Base-by-base conservation (phyloP, 2,888 invertebrate genomes). In the Lithosia quadra region DNA sequence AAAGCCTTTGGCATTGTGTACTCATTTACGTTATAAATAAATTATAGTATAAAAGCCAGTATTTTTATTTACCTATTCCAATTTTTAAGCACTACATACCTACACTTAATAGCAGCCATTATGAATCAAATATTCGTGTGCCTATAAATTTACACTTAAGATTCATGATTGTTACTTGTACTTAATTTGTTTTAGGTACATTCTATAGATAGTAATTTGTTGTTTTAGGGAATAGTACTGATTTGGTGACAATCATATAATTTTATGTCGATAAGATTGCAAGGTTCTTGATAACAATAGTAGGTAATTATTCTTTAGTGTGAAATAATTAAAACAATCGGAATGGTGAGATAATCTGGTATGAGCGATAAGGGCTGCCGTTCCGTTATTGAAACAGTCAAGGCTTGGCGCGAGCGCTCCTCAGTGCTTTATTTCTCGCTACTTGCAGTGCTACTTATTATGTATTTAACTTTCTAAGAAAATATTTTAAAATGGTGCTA, bases 11-110 rank as follows among this genome's bases (percentile, higher is more conserved):
- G 94, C 95, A 90, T 93, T 93, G 92, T 95, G 95, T 95, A 95
- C 95, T 95, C 95, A 95, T 95, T 95, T 95, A 94, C 93, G 95
- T 95, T 95, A 95, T 95, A 91, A 95, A 94, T 95, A 95, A 95
- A 93, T 94, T 90, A 95, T 94, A 93, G 93, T 94, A 95, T 93
- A 91, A 92, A 93, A 82, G 24, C 68, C 69, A 77, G 69, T 81
- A 76, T 85, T 86, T 90, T 88, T 86, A 89, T 86, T 82, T 78
- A 60, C 24, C 24, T 55, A 34, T 28, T 21, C 66, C 13, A 49
- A 39, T 61, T 8, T 63, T 43, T 59, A 67, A 56, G 43, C 4
- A 13, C 39, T 1, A 39, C 4, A 4, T n/a, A n/a, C 49, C n/a
- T 49, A 49, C 1, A 43, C 49, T 28, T 49, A 43, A 18, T 3